A percentile compares a stretch with the other conserved stretches of the same genome.
These are phyloP conservation scores for Flexamia atlantica DNA, from an alignment of 2,888 invertebrate genomes.

Conservation along the genomic window DNA sequence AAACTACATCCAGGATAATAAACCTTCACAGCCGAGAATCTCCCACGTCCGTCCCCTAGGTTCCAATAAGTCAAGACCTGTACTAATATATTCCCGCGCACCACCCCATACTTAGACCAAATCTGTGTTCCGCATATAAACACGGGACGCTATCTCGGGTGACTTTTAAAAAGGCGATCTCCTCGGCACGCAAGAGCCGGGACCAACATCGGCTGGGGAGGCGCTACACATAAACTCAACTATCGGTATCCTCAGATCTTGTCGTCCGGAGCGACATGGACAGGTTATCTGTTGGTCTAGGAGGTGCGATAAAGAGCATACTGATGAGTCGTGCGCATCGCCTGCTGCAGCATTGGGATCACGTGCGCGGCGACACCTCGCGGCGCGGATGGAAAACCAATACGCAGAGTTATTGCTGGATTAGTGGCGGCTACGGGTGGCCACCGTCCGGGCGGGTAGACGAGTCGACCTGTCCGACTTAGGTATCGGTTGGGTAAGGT, in stretches of 20 bases:
- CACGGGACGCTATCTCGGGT: conserved; percentile 23
- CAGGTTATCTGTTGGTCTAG: conserved; percentile 46
- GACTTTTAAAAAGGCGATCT: conserved; percentile 36
- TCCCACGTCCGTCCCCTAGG: background rate
- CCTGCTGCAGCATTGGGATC: background rate
- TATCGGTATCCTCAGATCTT: conserved; percentile 52
- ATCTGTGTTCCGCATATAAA: conserved; percentile 47
- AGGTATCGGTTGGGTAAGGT: no score
- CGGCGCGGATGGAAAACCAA: background rate
- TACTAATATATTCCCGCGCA: conserved; percentile 9
- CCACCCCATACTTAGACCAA: conserved; percentile 34
- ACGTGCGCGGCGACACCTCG: background rate
- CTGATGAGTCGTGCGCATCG: conserved; percentile 5
- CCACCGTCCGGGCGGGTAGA: no score
- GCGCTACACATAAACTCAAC: conserved; percentile 27
- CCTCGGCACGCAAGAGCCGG: background rate
- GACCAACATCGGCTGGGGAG: background rate
- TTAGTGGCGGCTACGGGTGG: no score
- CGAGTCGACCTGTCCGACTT: no score
- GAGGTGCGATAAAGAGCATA: conserved; percentile 42
- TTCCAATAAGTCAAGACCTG: background rate
- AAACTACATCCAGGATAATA: no score
- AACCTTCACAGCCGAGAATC: background rate
- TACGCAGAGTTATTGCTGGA: background rate
- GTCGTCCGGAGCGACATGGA: conserved; percentile 32